A percentile compares a stretch with the other conserved stretches of the same genome.
Evolutionary conservation across 2,113 vertebrate species (phyloP).

Genomic region (Aphyosemion australe): DNA sequence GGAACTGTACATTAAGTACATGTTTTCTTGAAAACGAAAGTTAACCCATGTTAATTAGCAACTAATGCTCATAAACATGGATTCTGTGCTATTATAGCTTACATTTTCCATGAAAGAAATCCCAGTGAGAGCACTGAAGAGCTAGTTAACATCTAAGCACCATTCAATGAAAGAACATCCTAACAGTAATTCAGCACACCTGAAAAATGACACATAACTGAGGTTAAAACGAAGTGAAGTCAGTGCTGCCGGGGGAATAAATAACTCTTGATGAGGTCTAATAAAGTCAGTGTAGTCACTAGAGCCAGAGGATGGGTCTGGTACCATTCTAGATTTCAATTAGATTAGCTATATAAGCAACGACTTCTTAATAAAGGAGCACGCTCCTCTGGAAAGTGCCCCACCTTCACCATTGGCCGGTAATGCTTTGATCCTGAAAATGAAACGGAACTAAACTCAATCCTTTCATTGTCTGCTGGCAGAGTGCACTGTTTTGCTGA

Average conservation of each 20-base stretch:
- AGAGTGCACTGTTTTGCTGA: slow-evolving; percentile 46
- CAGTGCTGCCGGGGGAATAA: slow-evolving; percentile 2
- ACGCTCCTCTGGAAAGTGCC: slow-evolving; percentile 47
- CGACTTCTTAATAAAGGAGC: slow-evolving; percentile 43
- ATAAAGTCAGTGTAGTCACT: slow-evolving; percentile 12
- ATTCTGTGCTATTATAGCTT: slow-evolving; percentile 36
- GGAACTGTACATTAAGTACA: slow-evolving; percentile 24
- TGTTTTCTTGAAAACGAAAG: slow-evolving; percentile 13
- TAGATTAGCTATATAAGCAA: slow-evolving; percentile 44
- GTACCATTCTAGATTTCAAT: slow-evolving; percentile 39
- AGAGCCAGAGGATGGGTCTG: slow-evolving; percentile 26
- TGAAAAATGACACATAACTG: slow-evolving; percentile 15
- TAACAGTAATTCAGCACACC: slow-evolving; percentile 18
- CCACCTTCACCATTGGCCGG: slow-evolving; percentile 23
- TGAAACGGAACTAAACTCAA: slow-evolving; percentile 56
- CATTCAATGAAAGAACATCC: slow-evolving; percentile 8
- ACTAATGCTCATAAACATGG: slow-evolving; percentile 9
- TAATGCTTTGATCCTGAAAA: slow-evolving; percentile 62
- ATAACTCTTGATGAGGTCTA: slow-evolving; percentile 32
- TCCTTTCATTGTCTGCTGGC: slow-evolving; percentile 61
- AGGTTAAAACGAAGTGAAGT: slow-evolving; percentile 11
- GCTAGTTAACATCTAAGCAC: slow-evolving; percentile 16
- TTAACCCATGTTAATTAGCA: slow-evolving; percentile 50
- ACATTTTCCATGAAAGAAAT: slow-evolving; percentile 18
- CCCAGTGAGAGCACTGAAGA: neutral